Conservation (phyloP, 1,140 invertebrate species). For the Drosophila paulistorum region DNA sequence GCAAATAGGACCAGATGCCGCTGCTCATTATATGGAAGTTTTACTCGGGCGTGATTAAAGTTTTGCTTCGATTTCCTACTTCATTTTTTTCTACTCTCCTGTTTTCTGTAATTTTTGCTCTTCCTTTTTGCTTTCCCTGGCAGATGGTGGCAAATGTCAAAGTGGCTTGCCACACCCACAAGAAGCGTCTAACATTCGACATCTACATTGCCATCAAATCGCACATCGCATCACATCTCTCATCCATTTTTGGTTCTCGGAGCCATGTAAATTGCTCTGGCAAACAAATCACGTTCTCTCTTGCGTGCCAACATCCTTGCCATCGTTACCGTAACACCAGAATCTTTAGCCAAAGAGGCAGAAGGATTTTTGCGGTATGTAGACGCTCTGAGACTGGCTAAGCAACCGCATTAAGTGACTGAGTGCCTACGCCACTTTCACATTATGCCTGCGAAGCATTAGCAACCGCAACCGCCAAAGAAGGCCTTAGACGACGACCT, state of each 20-base stretch:
- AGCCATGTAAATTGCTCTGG: constrained; percentile 56
- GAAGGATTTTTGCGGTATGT: constrained; percentile 47
- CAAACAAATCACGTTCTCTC: constrained; percentile 57
- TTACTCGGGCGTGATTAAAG: constrained; percentile 7
- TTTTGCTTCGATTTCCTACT: not conserved
- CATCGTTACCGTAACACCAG: constrained; percentile 34
- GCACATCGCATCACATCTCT: constrained; percentile 13
- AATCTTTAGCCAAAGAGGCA: constrained; percentile 32
- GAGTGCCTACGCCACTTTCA: constrained; percentile 1
- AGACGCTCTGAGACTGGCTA: constrained; percentile 35
- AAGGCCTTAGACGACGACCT: constrained; percentile 10
- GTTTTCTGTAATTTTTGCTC: not conserved
- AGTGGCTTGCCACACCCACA: constrained; percentile 12
- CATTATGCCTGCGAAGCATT: constrained; percentile 15
- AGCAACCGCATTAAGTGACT: constrained; percentile 32
- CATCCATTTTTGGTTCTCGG: constrained; percentile 21
- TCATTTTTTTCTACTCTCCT: not conserved
- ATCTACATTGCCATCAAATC: constrained; percentile 9
- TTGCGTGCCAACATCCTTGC: constrained; percentile 8
- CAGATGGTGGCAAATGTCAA: constrained; percentile 11
- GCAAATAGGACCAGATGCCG: constrained; percentile 2
- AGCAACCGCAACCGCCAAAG: constrained; percentile 41
- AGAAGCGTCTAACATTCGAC: constrained; percentile 4
- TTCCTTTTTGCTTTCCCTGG: not conserved
- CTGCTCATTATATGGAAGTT: constrained; percentile 1